phyloP scores from a whole-genome alignment of 92 coral and sea anemone species.

The Palythoa caribaeorum region DNA sequence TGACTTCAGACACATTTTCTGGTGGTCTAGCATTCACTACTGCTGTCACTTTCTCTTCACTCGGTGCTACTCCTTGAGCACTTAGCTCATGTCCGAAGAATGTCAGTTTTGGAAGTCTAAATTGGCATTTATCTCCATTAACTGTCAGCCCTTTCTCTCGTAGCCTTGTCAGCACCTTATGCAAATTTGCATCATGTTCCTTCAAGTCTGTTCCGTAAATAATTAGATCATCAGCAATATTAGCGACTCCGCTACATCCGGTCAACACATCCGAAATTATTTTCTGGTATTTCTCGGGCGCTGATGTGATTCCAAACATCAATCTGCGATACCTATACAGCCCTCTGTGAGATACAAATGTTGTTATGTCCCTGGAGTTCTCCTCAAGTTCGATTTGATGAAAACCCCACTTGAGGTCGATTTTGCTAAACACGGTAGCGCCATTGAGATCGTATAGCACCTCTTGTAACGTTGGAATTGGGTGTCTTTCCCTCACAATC shows the following conservation, averaged over 20 bases:
- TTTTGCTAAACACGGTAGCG: constrained; percentile 46
- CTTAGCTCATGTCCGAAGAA: constrained; percentile 66
- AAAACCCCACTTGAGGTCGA: constrained; percentile 70
- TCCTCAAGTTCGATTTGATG: constrained; percentile 68
- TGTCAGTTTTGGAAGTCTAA: too few relatives aligned
- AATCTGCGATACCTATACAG: constrained; percentile 48
- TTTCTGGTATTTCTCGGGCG: constrained; percentile 63
- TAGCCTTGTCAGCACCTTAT: constrained; percentile 51
- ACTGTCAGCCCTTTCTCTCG: constrained; percentile 54
- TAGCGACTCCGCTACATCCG: constrained; percentile 59
- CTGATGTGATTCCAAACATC: constrained; percentile 16
- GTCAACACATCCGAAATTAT: constrained; percentile 50
- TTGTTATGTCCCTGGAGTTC: constrained; percentile 43
- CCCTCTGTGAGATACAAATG: constrained; percentile 51
- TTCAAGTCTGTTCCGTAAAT: constrained; percentile 56
- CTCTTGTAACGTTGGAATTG: constrained; percentile 53
- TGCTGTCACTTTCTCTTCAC: constrained; percentile 63
- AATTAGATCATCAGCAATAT: constrained; percentile 66
- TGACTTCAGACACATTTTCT: constrained; percentile 54
- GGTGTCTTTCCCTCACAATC: constrained; percentile 54
- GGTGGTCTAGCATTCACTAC: constrained; percentile 62
- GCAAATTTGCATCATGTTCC: constrained; percentile 64
- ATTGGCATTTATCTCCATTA: constrained; percentile 60
- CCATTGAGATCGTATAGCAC: constrained; percentile 59
- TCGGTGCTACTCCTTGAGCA: constrained; percentile 39